Base-by-base conservation (phyloP, 2,113 vertebrate species). In the Euleptes europaea region DNA sequence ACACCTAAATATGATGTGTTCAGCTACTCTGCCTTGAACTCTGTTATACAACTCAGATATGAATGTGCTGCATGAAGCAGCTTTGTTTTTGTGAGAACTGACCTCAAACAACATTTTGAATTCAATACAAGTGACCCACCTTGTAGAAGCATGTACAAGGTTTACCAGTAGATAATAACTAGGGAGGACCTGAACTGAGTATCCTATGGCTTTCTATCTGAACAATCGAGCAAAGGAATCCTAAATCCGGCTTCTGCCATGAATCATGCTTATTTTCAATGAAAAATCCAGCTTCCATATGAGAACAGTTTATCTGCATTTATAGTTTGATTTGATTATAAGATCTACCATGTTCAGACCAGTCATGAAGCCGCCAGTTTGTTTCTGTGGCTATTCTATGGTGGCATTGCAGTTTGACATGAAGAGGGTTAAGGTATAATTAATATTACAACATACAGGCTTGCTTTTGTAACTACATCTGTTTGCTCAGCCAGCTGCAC, bases 1-100 rank as follows among this genome's bases (percentile, higher is more conserved):
- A 73, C 72, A 76, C 14, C 23, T 60, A 85, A 33, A 35, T 86
- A 35, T 14, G 72, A 14, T 77, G 87, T 72, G 71, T 66, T 84
- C 76, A 84, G 54, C 76, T 0, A 44, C 70, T 40, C 82, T 79
- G 85, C 78, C 83, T 69, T 57, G 74, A 73, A 76, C 3, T 1
- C 4, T 31, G 51, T 79, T 82, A 77, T 23, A 5, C 65, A 31
- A 21, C 44, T 40, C 19, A 33, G 57, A 57, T 74, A 86, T 86
- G 47, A 71, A 70, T 0, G 65, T 11, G 35, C 35, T 83, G 85
- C 0, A 0, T 1, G 73, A 92, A 51, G 84, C 33, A 67, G 6
- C 80, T 14, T 82, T 75, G 77, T 66, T 76, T 38, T 42, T 69
- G 15, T 23, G 49, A 66, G 33, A 89, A 10, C 33, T 44, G 47